Evolutionary conservation across 2,113 vertebrate genomes (phyloP).

Genomic region (Eurystomus gularis): DNA sequence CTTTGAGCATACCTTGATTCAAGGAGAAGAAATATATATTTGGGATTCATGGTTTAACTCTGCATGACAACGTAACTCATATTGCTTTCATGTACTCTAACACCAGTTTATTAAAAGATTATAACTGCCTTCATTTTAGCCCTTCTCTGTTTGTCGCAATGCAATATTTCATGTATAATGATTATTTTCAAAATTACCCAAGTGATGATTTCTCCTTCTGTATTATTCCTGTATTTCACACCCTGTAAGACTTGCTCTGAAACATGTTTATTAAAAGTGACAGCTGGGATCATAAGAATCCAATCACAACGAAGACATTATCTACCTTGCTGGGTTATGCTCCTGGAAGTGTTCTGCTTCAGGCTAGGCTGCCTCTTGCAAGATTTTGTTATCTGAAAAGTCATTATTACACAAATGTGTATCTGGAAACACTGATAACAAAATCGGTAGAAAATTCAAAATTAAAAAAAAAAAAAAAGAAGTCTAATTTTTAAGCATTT

Average conservation of each 20-base stretch:
- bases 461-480: neutral
- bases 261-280: conserved; percentile 3
- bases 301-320: neutral
- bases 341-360: neutral
- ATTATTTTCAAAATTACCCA: neutral
- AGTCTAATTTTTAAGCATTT: neutral
- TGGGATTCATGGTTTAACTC: neutral
- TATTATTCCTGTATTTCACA: neutral
- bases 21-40: neutral
- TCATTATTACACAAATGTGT: neutral
- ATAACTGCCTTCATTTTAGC: neutral
- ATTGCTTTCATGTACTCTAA: neutral
- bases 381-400: neutral
- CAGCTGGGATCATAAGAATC: neutral
- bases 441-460: neutral
- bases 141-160: neutral
- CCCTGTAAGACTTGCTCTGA: neutral
- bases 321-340: neutral
- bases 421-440: neutral
- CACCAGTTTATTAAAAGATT: neutral
- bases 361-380: neutral
- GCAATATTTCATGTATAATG: neutral
- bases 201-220: neutral
- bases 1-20: neutral
- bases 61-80: neutral